Conservation (phyloP, 2,113 vertebrate species). For the Chaetura pelagica region DNA sequence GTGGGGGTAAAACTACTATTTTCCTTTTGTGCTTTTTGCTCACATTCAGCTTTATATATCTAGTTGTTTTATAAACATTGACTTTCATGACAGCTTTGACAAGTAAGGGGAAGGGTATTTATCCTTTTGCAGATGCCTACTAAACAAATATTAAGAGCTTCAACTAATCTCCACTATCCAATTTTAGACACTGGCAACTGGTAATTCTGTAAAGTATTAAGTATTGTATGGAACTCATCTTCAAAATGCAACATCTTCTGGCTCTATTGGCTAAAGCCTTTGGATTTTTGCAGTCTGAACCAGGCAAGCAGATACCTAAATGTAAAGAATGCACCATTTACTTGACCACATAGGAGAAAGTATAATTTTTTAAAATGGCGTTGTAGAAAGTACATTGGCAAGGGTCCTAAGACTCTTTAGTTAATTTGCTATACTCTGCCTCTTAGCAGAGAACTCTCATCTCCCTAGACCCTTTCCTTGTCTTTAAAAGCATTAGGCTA, state of each 20-base stretch:
- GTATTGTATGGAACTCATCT: not conserved
- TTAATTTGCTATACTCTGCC: not conserved
- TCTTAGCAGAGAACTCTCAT: not conserved
- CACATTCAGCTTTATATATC: not conserved
- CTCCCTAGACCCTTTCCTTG: not conserved
- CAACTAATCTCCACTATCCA: not conserved
- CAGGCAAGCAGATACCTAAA: not conserved
- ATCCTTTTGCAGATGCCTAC: not conserved
- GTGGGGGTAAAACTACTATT: not conserved
- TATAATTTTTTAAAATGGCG: not conserved
- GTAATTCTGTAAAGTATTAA: not conserved
- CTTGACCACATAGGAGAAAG: not conserved
- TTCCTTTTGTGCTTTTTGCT: not conserved
- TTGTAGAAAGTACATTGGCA: not conserved
- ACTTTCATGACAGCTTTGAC: not conserved
- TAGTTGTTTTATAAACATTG: not conserved
- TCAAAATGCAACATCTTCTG: not conserved
- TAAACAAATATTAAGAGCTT: not conserved
- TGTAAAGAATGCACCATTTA: not conserved
- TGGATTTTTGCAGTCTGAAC: not conserved
- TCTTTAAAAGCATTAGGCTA: not conserved
- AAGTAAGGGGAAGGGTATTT: not conserved
- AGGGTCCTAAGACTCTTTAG: not conserved
- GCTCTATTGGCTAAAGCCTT: not conserved
- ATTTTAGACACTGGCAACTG: not conserved